A percentile compares a stretch with the other conserved stretches of the same genome.
phyloP scores from a whole-genome alignment of 2,113 vertebrate species.

The Phyllopteryx taeniolatus region DNA sequence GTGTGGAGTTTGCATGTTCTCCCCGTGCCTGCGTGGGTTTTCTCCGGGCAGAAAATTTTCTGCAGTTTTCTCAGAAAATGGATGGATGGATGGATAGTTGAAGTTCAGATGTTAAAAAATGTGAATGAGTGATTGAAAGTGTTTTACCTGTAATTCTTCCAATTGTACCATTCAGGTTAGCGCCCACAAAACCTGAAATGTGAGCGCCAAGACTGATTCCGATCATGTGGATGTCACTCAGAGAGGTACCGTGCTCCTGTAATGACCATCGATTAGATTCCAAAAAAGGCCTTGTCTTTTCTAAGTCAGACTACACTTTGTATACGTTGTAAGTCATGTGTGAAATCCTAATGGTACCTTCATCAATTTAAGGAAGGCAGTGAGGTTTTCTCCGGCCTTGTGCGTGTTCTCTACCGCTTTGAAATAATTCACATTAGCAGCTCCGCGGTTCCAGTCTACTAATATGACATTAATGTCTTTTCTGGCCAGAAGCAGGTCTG shows the following conservation, averaged over 20 bases:
- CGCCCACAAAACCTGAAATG: slow-evolving; percentile 87
- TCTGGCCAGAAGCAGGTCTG: slow-evolving; percentile 62
- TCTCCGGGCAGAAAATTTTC: no score
- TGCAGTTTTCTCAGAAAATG: no score
- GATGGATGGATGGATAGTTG: no score
- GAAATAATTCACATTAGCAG: slow-evolving; percentile 82
- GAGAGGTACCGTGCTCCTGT: slow-evolving; percentile 76
- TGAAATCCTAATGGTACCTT: slow-evolving; percentile 68
- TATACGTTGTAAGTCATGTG: neutral
- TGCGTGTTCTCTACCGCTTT: slow-evolving; percentile 78
- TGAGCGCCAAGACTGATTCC: slow-evolving; percentile 96
- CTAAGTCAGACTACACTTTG: neutral
- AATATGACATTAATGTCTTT: slow-evolving; percentile 81
- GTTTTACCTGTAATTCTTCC: slow-evolving; percentile 86
- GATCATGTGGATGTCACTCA: slow-evolving; percentile 81
- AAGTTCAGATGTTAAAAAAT: neutral
- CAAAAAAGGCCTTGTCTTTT: neutral
- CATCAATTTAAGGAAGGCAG: slow-evolving; percentile 73
- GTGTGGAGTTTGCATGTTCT: no score
- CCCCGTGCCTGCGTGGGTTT: no score
- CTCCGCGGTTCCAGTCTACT: slow-evolving; percentile 93
- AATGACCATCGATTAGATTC: slow-evolving; percentile 4
- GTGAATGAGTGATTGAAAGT: neutral
- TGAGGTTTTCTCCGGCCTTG: slow-evolving; percentile 75
- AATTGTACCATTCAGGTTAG: slow-evolving; percentile 76